Percentiles rank a stretch among this genome's conserved stretches.
Evolutionary conservation across 1,140 invertebrate genomes (phyloP).

Genomic region (Carcinoscorpius rotundicauda): DNA sequence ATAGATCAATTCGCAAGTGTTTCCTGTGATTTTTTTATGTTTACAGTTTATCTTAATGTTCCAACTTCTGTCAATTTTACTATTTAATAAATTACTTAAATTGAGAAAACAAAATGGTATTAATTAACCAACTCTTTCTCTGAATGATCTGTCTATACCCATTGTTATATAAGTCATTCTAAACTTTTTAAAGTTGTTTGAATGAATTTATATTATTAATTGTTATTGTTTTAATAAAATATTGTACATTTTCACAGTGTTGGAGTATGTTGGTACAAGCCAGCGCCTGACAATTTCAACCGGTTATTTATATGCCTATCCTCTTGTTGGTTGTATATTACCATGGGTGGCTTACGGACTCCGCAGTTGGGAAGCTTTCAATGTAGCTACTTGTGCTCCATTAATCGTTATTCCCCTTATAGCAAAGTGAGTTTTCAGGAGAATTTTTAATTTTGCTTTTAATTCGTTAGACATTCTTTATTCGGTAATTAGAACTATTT

Average conservation of each 20-base stretch:
- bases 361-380: conserved; percentile 12
- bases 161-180: too few relatives aligned
- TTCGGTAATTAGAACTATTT: not conserved
- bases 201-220: too few relatives aligned
- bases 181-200: too few relatives aligned
- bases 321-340: conserved; percentile 10
- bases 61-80: too few relatives aligned
- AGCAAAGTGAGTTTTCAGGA: conserved; percentile 3
- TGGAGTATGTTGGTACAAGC: conserved; percentile 14
- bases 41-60: too few relatives aligned
- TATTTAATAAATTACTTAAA: too few relatives aligned
- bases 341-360: conserved; percentile 11
- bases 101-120: too few relatives aligned
- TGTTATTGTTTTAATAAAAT: too few relatives aligned
- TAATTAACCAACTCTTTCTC: too few relatives aligned
- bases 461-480: not conserved
- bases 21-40: too few relatives aligned
- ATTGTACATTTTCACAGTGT: not conserved
- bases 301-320: conserved; percentile 14
- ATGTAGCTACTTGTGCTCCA: conserved; percentile 2
- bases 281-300: conserved; percentile 12
- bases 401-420: conserved; percentile 7
- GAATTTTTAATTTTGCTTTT: not conserved
- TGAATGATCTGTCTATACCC: too few relatives aligned
- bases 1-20: too few relatives aligned